These are phyloP conservation scores for Alcedo atthis DNA, from an alignment of 2,797 vertebrate species.

Conservation along the genomic window DNA sequence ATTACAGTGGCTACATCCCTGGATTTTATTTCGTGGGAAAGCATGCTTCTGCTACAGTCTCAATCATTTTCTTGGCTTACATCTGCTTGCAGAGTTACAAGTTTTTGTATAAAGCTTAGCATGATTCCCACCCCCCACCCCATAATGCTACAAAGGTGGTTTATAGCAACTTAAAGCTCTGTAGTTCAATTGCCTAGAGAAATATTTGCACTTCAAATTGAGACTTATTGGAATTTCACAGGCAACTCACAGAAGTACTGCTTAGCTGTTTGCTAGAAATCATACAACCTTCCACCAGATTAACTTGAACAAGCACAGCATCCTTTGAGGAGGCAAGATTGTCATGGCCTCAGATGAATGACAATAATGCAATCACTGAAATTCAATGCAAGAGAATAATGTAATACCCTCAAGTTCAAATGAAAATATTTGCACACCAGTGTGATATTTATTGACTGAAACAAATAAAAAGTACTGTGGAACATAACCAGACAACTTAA, in stretches of 20 bases:
- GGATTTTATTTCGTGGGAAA: conserved; percentile 51
- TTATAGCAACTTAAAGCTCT: neutral
- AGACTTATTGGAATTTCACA: neutral
- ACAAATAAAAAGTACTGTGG: neutral
- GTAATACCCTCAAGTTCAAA: neutral
- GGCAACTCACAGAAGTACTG: neutral
- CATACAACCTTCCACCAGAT: neutral
- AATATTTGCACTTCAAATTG: neutral
- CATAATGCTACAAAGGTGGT: neutral
- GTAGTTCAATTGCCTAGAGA: neutral
- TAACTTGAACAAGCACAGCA: neutral
- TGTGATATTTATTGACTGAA: neutral
- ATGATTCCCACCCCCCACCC: neutral
- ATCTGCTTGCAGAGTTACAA: neutral
- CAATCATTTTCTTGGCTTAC: neutral
- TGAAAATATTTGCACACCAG: neutral
- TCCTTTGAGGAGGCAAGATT: neutral
- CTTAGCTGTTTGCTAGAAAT: neutral
- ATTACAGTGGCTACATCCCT: conserved; percentile 26
- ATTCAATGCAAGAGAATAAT: neutral
- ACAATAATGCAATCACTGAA: neutral
- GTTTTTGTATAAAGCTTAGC: neutral
- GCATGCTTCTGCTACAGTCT: neutral
- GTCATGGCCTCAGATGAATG: neutral
- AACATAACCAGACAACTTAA: neutral